Conservation (phyloP, 2,888 invertebrate species). For the Cosmia pyralina region DNA sequence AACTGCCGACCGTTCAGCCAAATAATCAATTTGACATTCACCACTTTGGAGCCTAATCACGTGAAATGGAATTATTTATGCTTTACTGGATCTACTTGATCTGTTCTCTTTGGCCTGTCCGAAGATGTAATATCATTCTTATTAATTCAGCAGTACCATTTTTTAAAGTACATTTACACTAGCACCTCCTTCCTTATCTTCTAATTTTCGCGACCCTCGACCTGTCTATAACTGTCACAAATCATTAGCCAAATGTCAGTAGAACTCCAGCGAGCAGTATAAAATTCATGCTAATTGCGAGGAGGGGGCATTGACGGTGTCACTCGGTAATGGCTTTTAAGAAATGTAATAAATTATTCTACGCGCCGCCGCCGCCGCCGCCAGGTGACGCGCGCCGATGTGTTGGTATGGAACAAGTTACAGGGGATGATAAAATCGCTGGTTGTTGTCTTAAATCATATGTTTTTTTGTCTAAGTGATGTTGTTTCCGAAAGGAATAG, state of each 20-base stretch:
- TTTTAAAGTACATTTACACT: background rate
- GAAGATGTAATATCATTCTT: background rate
- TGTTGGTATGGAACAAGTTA: slow-evolving; percentile 67
- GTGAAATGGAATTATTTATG: background rate
- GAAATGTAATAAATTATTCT: slow-evolving; percentile 90
- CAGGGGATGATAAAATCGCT: background rate
- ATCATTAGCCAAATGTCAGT: slow-evolving; percentile 59
- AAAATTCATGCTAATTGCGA: slow-evolving; percentile 87
- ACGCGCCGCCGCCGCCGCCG: slow-evolving; percentile 77
- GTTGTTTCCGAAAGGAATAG: background rate
- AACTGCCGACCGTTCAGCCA: background rate
- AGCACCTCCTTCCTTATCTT: slow-evolving; percentile 13
- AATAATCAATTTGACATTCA: slow-evolving; percentile 21
- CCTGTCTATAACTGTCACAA: slow-evolving; percentile 60
- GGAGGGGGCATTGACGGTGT: slow-evolving; percentile 86
- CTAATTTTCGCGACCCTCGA: slow-evolving; percentile 27
- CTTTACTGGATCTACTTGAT: background rate
- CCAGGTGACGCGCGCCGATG: slow-evolving; percentile 84
- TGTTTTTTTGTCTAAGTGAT: background rate
- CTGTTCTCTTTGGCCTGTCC: too few relatives aligned
- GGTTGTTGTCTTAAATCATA: background rate
- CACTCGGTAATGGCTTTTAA: slow-evolving; percentile 89
- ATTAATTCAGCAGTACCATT: slow-evolving; percentile 14
- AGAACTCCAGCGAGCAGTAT: slow-evolving; percentile 59
- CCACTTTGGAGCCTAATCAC: slow-evolving; percentile 16